These are phyloP conservation scores for Melanotaenia parkinsoni DNA, from an alignment of 2,797 vertebrate genomes.

Conservation along the genomic window DNA sequence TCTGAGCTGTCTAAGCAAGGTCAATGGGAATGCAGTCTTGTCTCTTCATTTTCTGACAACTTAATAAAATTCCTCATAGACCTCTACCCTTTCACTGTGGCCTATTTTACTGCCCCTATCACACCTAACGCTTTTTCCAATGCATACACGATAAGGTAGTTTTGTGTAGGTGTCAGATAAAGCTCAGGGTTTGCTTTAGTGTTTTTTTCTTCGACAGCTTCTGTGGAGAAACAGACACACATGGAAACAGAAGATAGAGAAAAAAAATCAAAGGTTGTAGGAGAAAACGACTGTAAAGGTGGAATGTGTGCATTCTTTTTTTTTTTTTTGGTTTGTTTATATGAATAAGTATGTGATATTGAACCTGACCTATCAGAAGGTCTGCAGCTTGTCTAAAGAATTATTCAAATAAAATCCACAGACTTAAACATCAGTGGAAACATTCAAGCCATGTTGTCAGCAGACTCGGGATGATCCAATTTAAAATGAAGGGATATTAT, in stretches of 20 bases:
- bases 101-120: conserved; percentile 66
- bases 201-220: conserved; percentile 36
- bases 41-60: conserved; percentile 72
- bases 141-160: conserved; percentile 78
- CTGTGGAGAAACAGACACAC: conserved; percentile 48
- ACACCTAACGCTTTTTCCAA: conserved; percentile 71
- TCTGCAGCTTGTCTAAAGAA: conserved; percentile 46
- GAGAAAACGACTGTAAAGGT: no score
- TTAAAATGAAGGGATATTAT: conserved; percentile 18
- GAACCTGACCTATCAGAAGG: conserved; percentile 41
- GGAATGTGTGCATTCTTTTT: not conserved
- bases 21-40: conserved; percentile 43
- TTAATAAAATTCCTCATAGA: conserved; percentile 76
- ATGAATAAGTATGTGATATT: conserved; percentile 4
- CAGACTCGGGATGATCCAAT: conserved; percentile 31
- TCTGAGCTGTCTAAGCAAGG: conserved; percentile 47
- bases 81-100: conserved; percentile 48
- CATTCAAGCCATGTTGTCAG: conserved; percentile 48
- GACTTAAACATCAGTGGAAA: not conserved
- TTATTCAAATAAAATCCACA: conserved; percentile 38
- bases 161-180: conserved; percentile 67
- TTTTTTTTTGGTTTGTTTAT: conserved; percentile 18
- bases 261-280: conserved; percentile 34
- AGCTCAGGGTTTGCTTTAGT: conserved; percentile 34
- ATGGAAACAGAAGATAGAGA: conserved; percentile 42